These are phyloP conservation scores for Nothoprocta perdicaria DNA, from an alignment of 2,113 vertebrate species.

Conservation along the genomic window DNA sequence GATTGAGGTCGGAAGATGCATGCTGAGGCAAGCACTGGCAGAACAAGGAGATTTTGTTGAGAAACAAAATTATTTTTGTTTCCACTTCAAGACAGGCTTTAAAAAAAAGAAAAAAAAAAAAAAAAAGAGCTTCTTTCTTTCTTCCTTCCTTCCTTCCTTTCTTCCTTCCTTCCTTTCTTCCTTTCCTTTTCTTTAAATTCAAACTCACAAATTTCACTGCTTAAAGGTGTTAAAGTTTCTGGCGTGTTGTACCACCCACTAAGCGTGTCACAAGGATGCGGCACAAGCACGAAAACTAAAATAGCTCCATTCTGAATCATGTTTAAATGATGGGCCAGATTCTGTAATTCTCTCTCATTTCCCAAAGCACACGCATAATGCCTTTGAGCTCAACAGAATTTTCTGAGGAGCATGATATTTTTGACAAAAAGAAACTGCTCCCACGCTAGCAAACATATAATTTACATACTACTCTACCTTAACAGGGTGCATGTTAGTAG, in stretches of 20 bases:
- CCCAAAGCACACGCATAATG: not conserved
- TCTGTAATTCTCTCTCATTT: not conserved
- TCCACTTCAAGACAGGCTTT: not conserved
- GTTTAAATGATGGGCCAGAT: not conserved
- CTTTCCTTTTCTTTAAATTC: not conserved
- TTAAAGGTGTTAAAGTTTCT: not conserved
- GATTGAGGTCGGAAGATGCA: not conserved
- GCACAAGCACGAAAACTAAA: not conserved
- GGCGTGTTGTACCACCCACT: not conserved
- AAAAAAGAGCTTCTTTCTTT: not conserved
- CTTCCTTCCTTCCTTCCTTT: no score
- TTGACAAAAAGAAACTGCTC: not conserved
- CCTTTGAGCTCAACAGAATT: not conserved
- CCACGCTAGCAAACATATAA: not conserved
- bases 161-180: no score
- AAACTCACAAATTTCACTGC: not conserved
- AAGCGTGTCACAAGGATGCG: not conserved
- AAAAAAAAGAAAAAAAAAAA: not conserved
- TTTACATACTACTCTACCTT: conserved; percentile 82
- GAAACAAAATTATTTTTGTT: not conserved
- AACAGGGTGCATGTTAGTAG: conserved; percentile 94
- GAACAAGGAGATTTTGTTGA: not conserved
- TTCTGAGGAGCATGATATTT: not conserved
- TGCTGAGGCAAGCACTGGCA: not conserved
- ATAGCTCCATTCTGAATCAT: not conserved